phyloP scores from a whole-genome alignment of 1,140 invertebrate species.

The Drosophila micromelanica region DNA sequence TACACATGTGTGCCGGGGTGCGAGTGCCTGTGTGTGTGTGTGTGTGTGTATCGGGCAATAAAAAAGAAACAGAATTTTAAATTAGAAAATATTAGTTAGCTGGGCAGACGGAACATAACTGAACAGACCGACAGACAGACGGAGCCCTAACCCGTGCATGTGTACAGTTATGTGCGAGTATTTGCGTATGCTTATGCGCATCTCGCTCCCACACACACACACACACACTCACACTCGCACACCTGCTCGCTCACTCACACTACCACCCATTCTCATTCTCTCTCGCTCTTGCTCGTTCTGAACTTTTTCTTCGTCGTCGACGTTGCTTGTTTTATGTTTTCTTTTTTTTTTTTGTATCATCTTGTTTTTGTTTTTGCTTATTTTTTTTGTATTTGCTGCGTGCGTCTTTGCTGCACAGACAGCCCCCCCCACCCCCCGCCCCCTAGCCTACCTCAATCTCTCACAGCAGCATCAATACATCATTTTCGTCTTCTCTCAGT shows the following conservation, averaged over 20 bases:
- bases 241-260: neutral
- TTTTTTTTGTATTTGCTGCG: slow-evolving; percentile 29
- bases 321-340: slow-evolving; percentile 22
- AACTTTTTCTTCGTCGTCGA: slow-evolving; percentile 36
- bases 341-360: slow-evolving; percentile 34
- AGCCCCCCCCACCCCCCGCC: neutral
- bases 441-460: slow-evolving; percentile 11
- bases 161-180: slow-evolving; percentile 73
- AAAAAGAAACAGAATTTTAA: slow-evolving; percentile 83
- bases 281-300: slow-evolving; percentile 8
- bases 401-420: slow-evolving; percentile 51
- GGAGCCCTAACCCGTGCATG: slow-evolving; percentile 9
- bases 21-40: slow-evolving; percentile 4
- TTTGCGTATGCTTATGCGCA: slow-evolving; percentile 51
- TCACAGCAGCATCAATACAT: slow-evolving; percentile 71
- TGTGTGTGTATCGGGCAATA: slow-evolving; percentile 50
- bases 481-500: slow-evolving; percentile 73
- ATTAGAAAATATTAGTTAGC: slow-evolving; percentile 82
- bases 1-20: slow-evolving; percentile 23
- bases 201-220: slow-evolving; percentile 28
- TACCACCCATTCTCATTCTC: too few relatives aligned
- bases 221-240: slow-evolving; percentile 4
- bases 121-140: slow-evolving; percentile 8
- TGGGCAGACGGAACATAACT: slow-evolving; percentile 21
- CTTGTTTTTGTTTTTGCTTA: slow-evolving; percentile 3